Conservation (phyloP, 1,140 invertebrate genomes). For the Parapsyche elsis region DNA sequence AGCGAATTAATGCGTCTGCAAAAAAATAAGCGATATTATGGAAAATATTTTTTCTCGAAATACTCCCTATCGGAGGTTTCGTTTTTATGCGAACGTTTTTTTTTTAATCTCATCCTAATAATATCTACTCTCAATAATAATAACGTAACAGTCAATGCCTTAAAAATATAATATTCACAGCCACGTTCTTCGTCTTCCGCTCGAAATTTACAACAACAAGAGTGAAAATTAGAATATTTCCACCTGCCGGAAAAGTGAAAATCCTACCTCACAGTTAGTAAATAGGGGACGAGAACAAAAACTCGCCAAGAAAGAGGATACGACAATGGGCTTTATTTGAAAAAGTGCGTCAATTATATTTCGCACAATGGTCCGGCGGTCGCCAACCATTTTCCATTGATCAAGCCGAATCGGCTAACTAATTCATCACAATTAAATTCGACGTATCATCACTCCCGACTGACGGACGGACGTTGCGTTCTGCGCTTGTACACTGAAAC, state of each 20-base stretch:
- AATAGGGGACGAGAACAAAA: not conserved
- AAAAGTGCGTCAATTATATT: conserved; percentile 23
- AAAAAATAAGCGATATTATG: no score
- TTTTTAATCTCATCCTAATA: no score
- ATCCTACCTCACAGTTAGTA: not conserved
- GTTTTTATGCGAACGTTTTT: no score
- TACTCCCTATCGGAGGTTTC: no score
- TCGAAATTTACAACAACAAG: not conserved
- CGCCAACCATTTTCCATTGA: not conserved
- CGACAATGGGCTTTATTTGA: not conserved
- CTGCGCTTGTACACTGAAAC: not conserved
- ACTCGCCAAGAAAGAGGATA: not conserved
- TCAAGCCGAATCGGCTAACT: no score
- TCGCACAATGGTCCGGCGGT: conserved; percentile 1
- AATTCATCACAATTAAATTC: not conserved
- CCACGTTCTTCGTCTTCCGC: not conserved
- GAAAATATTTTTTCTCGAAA: no score
- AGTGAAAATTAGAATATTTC: not conserved
- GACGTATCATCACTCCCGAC: not conserved
- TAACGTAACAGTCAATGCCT: no score
- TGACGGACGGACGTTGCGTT: not conserved
- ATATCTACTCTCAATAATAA: no score
- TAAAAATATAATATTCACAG: no score
- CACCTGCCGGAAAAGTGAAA: not conserved
- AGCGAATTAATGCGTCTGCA: no score